Evolutionary conservation across 2,797 vertebrate genomes (phyloP).

Genomic region (Enteromius mattozi): DNA sequence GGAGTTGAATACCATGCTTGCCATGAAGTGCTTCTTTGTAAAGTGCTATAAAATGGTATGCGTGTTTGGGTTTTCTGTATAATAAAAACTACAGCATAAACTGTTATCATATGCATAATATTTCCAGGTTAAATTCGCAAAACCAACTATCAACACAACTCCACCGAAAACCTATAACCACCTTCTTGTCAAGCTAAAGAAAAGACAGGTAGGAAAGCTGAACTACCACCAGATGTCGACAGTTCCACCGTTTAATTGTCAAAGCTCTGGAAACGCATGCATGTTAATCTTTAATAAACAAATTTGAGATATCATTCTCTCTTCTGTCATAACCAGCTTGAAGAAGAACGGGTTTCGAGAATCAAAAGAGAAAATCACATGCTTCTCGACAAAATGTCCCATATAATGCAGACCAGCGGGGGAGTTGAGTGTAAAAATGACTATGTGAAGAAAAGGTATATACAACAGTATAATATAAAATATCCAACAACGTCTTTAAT

Average conservation of each 20-base stretch:
- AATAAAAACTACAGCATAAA: neutral
- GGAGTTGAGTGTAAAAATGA: conserved; percentile 71
- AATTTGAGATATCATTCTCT: neutral
- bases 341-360: conserved; percentile 70
- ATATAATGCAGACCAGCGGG: conserved; percentile 75
- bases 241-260: neutral
- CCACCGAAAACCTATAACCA: conserved; percentile 71
- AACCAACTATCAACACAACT: conserved; percentile 70
- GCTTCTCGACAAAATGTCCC: conserved; percentile 78
- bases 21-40: neutral
- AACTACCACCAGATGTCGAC: conserved; percentile 30
- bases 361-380: conserved; percentile 79
- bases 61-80: neutral
- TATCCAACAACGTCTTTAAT: neutral
- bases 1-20: neutral
- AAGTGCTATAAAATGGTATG: neutral
- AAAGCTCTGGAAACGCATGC: neutral
- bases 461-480: neutral
- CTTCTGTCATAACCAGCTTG: conserved; percentile 66
- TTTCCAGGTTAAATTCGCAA: conserved; percentile 78
- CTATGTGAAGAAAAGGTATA: conserved; percentile 75
- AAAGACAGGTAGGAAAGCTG: conserved; percentile 72
- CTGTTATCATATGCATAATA: conserved; percentile 2
- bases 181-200: conserved; percentile 76
- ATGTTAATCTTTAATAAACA: conserved; percentile 1